Evolutionary conservation across 2,113 vertebrate genomes (phyloP).

Genomic region (Azemiops feae): DNA sequence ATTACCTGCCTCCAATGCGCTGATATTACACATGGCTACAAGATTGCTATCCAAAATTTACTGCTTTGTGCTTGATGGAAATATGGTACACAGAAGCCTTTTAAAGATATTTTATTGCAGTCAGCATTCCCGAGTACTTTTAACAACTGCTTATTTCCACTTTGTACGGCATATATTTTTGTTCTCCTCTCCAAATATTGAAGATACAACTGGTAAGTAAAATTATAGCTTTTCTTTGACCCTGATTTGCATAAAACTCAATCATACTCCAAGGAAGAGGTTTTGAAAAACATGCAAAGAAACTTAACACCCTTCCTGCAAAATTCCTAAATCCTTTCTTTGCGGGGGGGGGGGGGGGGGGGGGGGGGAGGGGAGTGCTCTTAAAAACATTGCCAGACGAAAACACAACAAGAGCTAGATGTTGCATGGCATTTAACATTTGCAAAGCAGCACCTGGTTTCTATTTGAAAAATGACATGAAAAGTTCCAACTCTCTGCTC

Average conservation of each 20-base stretch:
- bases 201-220: background rate
- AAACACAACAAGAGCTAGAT: constrained; percentile 25
- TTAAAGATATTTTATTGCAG: background rate
- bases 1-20: background rate
- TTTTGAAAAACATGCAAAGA: constrained; percentile 19
- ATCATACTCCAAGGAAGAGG: background rate
- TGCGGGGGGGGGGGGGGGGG: background rate
- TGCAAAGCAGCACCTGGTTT: constrained; percentile 50
- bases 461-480: constrained; percentile 49
- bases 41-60: background rate
- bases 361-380: too few relatives aligned
- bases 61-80: background rate
- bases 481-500: constrained; percentile 45
- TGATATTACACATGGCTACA: background rate
- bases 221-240: background rate
- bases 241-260: background rate
- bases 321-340: background rate
- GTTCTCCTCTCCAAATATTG: background rate
- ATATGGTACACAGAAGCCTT: background rate
- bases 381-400: constrained; percentile 29
- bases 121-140: background rate
- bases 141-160: background rate
- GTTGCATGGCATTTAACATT: constrained; percentile 36
- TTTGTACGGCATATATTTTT: background rate
- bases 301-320: constrained; percentile 14